Evolutionary conservation across 2,113 vertebrate genomes (phyloP).

Genomic region (Candoia aspera): DNA sequence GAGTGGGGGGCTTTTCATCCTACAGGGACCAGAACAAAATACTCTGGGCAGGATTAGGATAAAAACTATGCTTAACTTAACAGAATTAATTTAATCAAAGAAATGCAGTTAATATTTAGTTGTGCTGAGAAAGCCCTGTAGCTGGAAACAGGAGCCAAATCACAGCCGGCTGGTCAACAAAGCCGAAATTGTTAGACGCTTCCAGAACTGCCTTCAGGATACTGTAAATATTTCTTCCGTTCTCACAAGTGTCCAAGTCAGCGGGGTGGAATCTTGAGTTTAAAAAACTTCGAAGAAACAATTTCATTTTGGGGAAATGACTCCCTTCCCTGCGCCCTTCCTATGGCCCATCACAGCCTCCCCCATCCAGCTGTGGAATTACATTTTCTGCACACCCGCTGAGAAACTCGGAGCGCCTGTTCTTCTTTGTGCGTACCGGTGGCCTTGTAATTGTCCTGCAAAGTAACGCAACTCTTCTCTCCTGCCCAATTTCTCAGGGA

Average conservation of each 20-base stretch:
- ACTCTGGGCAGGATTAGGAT: neutral
- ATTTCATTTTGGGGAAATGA: neutral
- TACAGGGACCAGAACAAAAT: neutral
- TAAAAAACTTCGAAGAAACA: too few relatives aligned
- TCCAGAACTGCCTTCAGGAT: neutral
- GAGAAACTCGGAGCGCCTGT: neutral
- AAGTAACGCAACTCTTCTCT: neutral
- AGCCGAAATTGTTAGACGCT: neutral
- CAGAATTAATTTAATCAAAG: neutral
- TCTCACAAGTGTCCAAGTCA: neutral
- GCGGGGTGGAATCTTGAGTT: neutral
- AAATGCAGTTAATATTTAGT: neutral
- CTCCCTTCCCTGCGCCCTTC: neutral
- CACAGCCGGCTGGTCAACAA: neutral
- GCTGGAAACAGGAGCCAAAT: too few relatives aligned
- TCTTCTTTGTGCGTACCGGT: neutral
- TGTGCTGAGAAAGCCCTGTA: neutral
- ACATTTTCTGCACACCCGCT: neutral
- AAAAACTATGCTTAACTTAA: neutral
- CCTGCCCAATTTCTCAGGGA: constrained; percentile 70
- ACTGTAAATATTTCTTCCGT: neutral
- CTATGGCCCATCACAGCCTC: neutral
- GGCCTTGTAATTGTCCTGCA: too few relatives aligned
- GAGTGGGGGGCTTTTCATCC: neutral
- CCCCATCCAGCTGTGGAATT: neutral